Percentiles rank a stretch among this genome's conserved stretches.
phyloP scores from a whole-genome alignment of 2,888 invertebrate species.

The Gibbula magus region DNA sequence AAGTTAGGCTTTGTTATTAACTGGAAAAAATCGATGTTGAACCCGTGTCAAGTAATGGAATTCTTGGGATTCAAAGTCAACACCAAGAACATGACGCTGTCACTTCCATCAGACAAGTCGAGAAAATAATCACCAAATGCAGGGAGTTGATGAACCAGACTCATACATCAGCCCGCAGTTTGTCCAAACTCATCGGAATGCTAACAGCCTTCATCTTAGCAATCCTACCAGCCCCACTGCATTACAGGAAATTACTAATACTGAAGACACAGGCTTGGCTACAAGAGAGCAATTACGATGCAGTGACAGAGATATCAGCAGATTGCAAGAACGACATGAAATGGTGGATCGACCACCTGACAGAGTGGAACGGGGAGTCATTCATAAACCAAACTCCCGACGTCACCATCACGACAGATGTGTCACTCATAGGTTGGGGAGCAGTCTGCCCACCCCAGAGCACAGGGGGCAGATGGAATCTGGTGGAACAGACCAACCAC shows the following conservation, averaged over 20 bases:
- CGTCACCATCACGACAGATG: slow-evolving; percentile 20
- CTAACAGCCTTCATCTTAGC: slow-evolving; percentile 23
- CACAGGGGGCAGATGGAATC: slow-evolving; percentile 24
- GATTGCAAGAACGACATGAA: slow-evolving; percentile 19
- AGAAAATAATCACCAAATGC: neutral
- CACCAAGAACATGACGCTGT: neutral
- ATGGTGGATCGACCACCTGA: slow-evolving; percentile 29
- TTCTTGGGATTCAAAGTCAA: slow-evolving; percentile 19
- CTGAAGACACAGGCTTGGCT: slow-evolving; percentile 14
- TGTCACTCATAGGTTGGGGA: slow-evolving; percentile 27
- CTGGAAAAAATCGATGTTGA: slow-evolving; percentile 23
- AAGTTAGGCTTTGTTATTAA: slow-evolving; percentile 26
- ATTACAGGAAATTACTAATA: slow-evolving; percentile 29
- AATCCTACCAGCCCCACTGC: slow-evolving; percentile 9
- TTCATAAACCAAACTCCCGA: neutral
- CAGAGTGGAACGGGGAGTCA: slow-evolving; percentile 6
- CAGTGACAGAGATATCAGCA: neutral
- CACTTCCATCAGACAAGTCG: neutral
- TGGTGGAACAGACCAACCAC: neutral
- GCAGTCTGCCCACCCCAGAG: slow-evolving; percentile 21
- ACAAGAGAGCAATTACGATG: neutral
- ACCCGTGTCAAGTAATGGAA: neutral
- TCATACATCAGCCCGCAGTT: neutral
- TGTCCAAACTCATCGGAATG: slow-evolving; percentile 24
- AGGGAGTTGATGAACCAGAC: neutral